Base-by-base conservation (phyloP, 2,113 vertebrate species). In the Gnathonemus echidnorhynchus region DNA sequence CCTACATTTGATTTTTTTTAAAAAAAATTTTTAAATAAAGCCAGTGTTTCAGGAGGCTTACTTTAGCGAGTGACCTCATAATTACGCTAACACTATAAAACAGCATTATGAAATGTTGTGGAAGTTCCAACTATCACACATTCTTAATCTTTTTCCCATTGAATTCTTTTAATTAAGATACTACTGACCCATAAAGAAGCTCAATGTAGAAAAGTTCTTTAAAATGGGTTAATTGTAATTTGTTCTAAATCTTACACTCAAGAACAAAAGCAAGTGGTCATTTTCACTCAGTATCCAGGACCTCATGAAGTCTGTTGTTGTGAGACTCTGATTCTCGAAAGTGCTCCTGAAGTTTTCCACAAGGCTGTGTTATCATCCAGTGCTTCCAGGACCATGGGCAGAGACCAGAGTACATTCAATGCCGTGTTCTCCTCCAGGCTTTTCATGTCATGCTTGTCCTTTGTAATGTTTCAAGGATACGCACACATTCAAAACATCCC, bases 391-490 rank as follows among this genome's bases (percentile, higher is more conserved):
- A 89, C 17, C 42, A 31, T n/a, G 24, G 24, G 21, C 91, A 89
- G 49, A 92, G 92, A 94, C 91, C 90, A 92, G 91, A n/a, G 91
- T 88, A 31, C 46, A 90, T 91, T 91, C 91, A 89, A 89, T 70
- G 66, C 89, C 1, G 19, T 88, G 50, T 90, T 89, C 74, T 89
- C 39, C 24, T 87, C 89, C 91, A 91, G 90, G 88, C 88, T 70
- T 17, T 42, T 89, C 62, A 0, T 10, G 21, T 53, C 45, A 58
- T 83, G 0, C 88, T 90, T 49, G 19, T 17, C 42, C 48, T 52
- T 88, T 27, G 87, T 35, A 46, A 39, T 46, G 70, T 13, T 35
- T 39, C 5, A 31, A 15, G 52, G 13, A 5, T 42, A 31, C 21
- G 0, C 35, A 58, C 83, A 87, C 53, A 17, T 74, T 42, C 46